Base-by-base conservation (phyloP, 2,888 invertebrate genomes). In the Deroplatys truncata region DNA sequence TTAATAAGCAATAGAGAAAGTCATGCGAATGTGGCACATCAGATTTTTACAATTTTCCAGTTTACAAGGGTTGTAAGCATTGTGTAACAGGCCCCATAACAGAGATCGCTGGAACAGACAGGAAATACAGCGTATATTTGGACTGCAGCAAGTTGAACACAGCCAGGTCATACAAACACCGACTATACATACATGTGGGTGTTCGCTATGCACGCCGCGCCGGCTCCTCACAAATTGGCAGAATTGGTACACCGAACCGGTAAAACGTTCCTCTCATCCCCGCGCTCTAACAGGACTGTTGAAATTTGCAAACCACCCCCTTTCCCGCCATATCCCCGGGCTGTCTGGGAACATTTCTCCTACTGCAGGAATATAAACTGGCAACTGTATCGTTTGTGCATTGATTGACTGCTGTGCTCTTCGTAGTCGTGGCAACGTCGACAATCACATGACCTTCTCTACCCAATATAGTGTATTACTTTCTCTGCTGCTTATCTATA, bases 251-350 rank as follows among this genome's bases (percentile, higher is more conserved):
- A 49, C n/a, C 87, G 82, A 49, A 88, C 82, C 86, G 56, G 84
- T 82, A 85, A 83, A n/a, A 82, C 89, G 72, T 86, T 86, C 84
- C 88, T 29, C 89, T 49, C 88, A 82, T 83, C 88, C 82, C 82
- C 56, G 56, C 43, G 89, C 90, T 89, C 87, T 85, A 90, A 90
- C 90, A 86, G 88, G 90, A 84, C 90, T 90, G 90, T 89, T 90
- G 89, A 90, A 90, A 89, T 90, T 90, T 90, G 89, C 89, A 90
- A 90, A 88, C 89, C 90, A 83, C 90, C 90, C 87, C 89, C 84
- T 87, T 87, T 43, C 43, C 87, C 84, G 28, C 28, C 35, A 28
- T 86, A 84, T 84, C n/a, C 87, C 88, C 89, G 84, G n/a, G 29
- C 31, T 49, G 83, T 29, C 87, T 29, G 13, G 28, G 72, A 56